Evolutionary conservation across 2,888 invertebrate species (phyloP).

Genomic region (Lasioglossum leucozonium): DNA sequence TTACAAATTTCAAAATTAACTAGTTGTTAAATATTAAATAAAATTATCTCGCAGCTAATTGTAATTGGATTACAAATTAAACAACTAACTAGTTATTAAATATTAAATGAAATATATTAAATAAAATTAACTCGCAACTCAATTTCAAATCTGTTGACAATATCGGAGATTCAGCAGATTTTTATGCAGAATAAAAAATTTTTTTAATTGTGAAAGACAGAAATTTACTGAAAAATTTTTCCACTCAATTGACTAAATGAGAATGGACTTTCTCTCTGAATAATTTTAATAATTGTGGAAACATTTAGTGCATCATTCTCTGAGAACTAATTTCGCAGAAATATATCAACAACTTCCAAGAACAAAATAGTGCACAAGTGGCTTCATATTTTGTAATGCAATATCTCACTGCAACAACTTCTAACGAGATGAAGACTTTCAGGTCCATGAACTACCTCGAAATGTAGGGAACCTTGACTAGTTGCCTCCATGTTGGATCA

Average conservation of each 20-base stretch:
- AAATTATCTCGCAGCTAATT: no score
- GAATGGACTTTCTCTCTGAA: no score
- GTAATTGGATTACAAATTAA: no score
- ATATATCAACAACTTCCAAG: background rate
- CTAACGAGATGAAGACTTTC: conserved; percentile 32
- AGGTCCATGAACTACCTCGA: background rate
- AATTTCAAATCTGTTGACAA: no score
- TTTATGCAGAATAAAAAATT: no score
- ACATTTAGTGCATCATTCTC: background rate
- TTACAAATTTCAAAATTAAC: no score
- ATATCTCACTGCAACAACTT: conserved; percentile 16
- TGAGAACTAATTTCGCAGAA: background rate
- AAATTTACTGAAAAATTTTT: background rate
- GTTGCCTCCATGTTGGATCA: background rate
- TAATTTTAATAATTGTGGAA: background rate
- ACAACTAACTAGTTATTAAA: no score
- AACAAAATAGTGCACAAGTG: background rate
- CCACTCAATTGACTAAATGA: no score
- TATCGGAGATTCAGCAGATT: no score
- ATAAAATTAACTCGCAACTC: no score
- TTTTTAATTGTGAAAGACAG: background rate
- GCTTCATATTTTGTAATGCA: background rate
- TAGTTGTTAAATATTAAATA: no score
- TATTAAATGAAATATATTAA: no score
- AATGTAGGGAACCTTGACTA: background rate